Percentiles rank a stretch among this genome's conserved stretches.
Evolutionary conservation across 1,140 invertebrate species (phyloP).

Genomic region (Diachasmimorpha longicaudata): DNA sequence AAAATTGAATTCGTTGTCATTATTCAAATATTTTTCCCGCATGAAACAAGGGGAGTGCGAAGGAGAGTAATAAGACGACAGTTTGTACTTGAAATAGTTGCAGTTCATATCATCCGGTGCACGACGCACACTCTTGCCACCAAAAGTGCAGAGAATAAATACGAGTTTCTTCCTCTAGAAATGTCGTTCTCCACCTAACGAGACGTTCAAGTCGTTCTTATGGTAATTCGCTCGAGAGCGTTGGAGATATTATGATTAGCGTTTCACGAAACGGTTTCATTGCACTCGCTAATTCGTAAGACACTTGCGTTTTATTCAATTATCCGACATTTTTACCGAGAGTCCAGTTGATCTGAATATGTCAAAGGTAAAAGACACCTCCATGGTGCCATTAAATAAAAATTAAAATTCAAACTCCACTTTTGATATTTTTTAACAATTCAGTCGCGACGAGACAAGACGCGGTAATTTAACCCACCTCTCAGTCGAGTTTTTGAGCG

Average conservation of each 20-base stretch:
- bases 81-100: not conserved
- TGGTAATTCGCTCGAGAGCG: slow-evolving; percentile 23
- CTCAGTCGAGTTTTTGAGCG: no score
- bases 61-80: no score
- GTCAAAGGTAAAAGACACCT: no score
- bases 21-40: not conserved
- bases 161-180: slow-evolving; percentile 1
- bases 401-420: no score
- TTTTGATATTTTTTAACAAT: no score
- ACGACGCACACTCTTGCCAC: slow-evolving; percentile 5
- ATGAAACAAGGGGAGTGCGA: not conserved
- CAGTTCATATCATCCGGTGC: slow-evolving; percentile 1
- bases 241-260: slow-evolving; percentile 22
- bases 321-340: not conserved
- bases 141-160: slow-evolving; percentile 21
- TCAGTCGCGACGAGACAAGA: no score
- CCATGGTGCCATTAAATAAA: no score
- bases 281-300: not conserved
- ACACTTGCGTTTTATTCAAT: slow-evolving; percentile 10
- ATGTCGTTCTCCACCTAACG: slow-evolving; percentile 23
- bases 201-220: slow-evolving; percentile 30
- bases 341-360: no score
- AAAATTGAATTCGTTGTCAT: no score
- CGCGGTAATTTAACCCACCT: no score
- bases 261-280: slow-evolving; percentile 19